Base-by-base conservation (phyloP, 2,113 vertebrate species). In the Buteo buteo region DNA sequence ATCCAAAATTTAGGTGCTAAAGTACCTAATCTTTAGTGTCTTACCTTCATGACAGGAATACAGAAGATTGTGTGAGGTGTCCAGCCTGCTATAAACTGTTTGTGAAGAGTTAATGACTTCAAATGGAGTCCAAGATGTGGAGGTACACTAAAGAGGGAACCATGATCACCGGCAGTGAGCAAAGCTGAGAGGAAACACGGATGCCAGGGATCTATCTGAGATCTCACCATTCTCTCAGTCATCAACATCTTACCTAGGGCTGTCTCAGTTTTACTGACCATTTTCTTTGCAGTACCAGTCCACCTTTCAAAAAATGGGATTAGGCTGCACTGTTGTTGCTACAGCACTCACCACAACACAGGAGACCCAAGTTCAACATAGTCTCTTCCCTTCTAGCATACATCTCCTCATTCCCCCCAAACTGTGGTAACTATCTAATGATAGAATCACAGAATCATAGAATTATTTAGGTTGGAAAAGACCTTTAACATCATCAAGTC, bases 391-490 rank as follows among this genome's bases (percentile, higher is more conserved):
- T 64, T 64, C 54, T 29, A 42, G 6, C 13, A 21, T 13, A 8
- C 0, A 0, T 66, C 29, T 87, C 11, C 28, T 62, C 8, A 1
- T 13, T 40, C 14, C 16, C 11, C 11, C 36, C 6, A 62, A 80
- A 36, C 4, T 44, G 16, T 16, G 47, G 36, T 38, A 62, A 13
- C 7, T 28, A 26, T 15, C 16, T 74, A 71, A 58, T 29, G 34
- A 29, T 8, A 49, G 25, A 84, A 69, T 42, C 9, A 55, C 9
- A 49, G 25, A 81, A 72, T 42, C 9, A 50, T 16, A 64, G 22
- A 47, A 40, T 18, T 15, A 54, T 45, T 90, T 16, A 40, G 16
- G 3, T 47, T 64, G 38, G 52, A 64, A 64, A 87, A 81, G 8
- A 38, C 10, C 15, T 24, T 47, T 11, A 54, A 69, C 13, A n/a